A percentile compares a stretch with the other conserved stretches of the same genome.
These are phyloP conservation scores for Philopotamus ludificatus DNA, from an alignment of 1,140 invertebrate species.

Conservation along the genomic window DNA sequence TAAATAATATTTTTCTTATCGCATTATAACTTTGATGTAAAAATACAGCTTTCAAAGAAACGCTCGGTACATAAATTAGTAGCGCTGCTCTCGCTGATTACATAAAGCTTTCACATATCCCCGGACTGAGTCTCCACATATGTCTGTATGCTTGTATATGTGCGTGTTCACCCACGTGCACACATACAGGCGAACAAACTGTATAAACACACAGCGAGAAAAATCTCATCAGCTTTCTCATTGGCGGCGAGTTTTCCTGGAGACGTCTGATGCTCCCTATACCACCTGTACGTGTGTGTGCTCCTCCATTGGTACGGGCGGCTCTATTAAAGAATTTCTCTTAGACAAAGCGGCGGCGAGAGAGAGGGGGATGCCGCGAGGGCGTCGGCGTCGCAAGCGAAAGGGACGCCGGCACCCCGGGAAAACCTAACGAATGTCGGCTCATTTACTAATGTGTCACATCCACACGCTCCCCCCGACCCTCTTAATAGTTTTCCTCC, in stretches of 20 bases:
- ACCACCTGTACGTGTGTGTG: not conserved
- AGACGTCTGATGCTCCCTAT: constrained; percentile 18
- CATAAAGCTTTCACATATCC: constrained; percentile 22
- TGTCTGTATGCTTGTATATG: constrained; percentile 12
- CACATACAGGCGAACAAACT: constrained; percentile 36
- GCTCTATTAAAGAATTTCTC: constrained; percentile 36
- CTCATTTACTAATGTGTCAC: constrained; percentile 43
- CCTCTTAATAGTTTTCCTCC: constrained; percentile 38
- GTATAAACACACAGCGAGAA: constrained; percentile 41
- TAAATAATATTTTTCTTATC: no score
- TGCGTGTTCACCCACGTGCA: constrained; percentile 14
- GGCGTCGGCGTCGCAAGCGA: constrained; percentile 11
- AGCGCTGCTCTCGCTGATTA: constrained; percentile 19
- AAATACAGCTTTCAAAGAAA: constrained; percentile 6
- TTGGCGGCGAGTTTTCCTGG: constrained; percentile 36
- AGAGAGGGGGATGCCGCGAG: constrained; percentile 21
- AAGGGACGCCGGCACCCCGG: no score
- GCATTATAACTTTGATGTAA: no score
- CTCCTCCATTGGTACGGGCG: not conserved
- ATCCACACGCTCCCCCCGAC: constrained; percentile 31
- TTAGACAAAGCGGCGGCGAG: constrained; percentile 31
- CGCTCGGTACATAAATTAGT: constrained; percentile 12
- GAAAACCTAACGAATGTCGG: constrained; percentile 41
- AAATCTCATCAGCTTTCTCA: constrained; percentile 43
- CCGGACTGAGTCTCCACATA: no score